Percentiles rank a stretch among this genome's conserved stretches.
Conservation (phyloP, 2,888 invertebrate species). For the Disparrhopalites patrizii region DNA sequence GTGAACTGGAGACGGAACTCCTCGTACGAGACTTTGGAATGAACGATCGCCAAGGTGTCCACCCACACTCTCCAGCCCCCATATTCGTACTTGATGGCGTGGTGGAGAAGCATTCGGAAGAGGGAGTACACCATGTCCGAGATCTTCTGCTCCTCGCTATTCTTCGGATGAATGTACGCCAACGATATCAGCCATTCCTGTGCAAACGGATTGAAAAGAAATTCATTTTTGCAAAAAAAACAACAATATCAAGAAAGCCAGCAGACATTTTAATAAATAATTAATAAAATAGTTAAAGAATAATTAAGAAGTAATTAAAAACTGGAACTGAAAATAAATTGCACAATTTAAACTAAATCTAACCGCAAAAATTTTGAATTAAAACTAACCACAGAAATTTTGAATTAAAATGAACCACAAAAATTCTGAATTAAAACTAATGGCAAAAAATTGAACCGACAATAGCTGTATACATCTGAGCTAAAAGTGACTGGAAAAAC, state of each 20-base stretch:
- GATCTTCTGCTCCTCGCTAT: conserved; percentile 89
- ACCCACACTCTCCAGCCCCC: conserved; percentile 99
- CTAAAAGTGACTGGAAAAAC: too few species aligned
- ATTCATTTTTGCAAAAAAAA: too few species aligned
- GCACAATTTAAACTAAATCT: too few species aligned
- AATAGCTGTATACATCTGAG: too few species aligned
- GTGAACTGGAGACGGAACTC: conserved; percentile 97
- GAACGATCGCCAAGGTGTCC: conserved; percentile 97
- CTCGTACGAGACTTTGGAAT: conserved; percentile 98
- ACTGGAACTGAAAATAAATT: too few species aligned
- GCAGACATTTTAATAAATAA: too few species aligned
- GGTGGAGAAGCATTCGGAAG: conserved; percentile 95
- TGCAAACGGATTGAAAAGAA: conserved; percentile 29
- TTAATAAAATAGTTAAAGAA: background rate
- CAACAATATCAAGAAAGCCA: too few species aligned
- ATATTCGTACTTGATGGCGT: conserved; percentile 98
- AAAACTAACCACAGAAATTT: too few species aligned
- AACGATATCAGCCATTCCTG: conserved; percentile 96
- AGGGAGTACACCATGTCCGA: conserved; percentile 97
- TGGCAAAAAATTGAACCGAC: too few species aligned
- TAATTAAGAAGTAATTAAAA: background rate
- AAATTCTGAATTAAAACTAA: too few species aligned
- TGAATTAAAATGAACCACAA: background rate
- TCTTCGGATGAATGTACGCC: conserved; percentile 96
- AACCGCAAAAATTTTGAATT: too few species aligned